Percentiles rank a stretch among this genome's conserved stretches.
phyloP scores from a whole-genome alignment of 1,140 invertebrate species.

The Agraylea sexmaculata region DNA sequence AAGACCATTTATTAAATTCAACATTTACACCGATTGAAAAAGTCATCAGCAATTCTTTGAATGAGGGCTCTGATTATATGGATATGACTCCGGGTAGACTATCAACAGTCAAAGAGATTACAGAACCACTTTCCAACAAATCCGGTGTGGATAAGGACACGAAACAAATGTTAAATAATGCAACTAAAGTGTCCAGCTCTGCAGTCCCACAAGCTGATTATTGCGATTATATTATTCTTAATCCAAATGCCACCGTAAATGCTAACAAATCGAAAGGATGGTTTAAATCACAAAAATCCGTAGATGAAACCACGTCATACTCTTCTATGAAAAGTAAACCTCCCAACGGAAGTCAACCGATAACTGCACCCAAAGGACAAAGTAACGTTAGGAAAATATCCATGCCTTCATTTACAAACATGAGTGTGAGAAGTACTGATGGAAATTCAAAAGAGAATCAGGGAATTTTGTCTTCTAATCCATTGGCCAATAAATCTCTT shows the following conservation, averaged over 20 bases:
- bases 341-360: conserved; percentile 13
- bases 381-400: conserved; percentile 16
- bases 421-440: conserved; percentile 9
- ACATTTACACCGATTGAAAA: no score
- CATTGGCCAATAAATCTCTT: conserved; percentile 16
- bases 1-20: not conserved
- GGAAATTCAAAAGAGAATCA: conserved; percentile 15
- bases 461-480: conserved; percentile 18
- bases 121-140: conserved; percentile 13
- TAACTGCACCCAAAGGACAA: conserved; percentile 9
- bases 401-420: conserved; percentile 12
- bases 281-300: conserved; percentile 9
- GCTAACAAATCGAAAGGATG: conserved; percentile 6
- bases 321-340: conserved; percentile 5
- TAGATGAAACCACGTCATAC: conserved; percentile 9
- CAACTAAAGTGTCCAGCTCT: conserved; percentile 14
- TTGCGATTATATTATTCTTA: conserved; percentile 18
- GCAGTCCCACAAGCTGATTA: conserved; percentile 6
- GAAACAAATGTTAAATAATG: conserved; percentile 20
- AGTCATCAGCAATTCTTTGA: no score
- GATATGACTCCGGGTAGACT: conserved; percentile 16
- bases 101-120: conserved; percentile 18
- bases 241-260: conserved; percentile 15
- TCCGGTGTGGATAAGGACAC: conserved; percentile 15
- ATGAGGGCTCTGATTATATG: conserved; percentile 17